Conservation (phyloP, 2,113 vertebrate genomes). For the Platichthys flesus region DNA sequence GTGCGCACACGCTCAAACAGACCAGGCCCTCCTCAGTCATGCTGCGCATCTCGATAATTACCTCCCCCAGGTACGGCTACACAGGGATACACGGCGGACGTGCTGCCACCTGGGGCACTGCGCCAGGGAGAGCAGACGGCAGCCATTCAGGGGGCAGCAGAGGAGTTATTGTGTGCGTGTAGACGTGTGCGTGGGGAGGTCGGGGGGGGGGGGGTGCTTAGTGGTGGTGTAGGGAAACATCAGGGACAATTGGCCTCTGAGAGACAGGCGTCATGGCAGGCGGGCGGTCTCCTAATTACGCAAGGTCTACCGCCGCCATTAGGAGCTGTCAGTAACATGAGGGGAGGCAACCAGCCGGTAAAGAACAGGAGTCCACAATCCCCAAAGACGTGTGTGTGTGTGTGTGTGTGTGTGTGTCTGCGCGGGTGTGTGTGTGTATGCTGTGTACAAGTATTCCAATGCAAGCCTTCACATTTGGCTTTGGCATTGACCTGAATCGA, state of each 20-base stretch:
- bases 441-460: neutral
- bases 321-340: slow-evolving; percentile 71
- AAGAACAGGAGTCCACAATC: slow-evolving; percentile 46
- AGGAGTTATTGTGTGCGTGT: slow-evolving; percentile 30
- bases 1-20: slow-evolving; percentile 21
- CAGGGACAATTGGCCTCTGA: slow-evolving; percentile 59
- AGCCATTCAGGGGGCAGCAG: slow-evolving; percentile 66
- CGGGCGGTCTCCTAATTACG: slow-evolving; percentile 68
- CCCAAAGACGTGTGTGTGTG: slow-evolving; percentile 16
- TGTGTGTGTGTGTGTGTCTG: neutral
- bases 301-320: slow-evolving; percentile 72
- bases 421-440: neutral
- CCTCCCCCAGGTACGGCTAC: slow-evolving; percentile 75
- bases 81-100: slow-evolving; percentile 52
- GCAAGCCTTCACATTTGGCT: slow-evolving; percentile 1
- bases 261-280: slow-evolving; percentile 69
- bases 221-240: slow-evolving; percentile 24
- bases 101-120: slow-evolving; percentile 67
- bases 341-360: slow-evolving; percentile 47
- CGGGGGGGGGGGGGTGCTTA: slow-evolving; percentile 2
- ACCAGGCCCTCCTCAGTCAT: slow-evolving; percentile 38
- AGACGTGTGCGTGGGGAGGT: slow-evolving; percentile 16
- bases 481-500: slow-evolving; percentile 29
- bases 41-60: slow-evolving; percentile 77
- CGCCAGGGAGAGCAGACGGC: slow-evolving; percentile 73